Conservation (phyloP, 2,113 vertebrate genomes). For the Pristiophorus japonicus region DNA sequence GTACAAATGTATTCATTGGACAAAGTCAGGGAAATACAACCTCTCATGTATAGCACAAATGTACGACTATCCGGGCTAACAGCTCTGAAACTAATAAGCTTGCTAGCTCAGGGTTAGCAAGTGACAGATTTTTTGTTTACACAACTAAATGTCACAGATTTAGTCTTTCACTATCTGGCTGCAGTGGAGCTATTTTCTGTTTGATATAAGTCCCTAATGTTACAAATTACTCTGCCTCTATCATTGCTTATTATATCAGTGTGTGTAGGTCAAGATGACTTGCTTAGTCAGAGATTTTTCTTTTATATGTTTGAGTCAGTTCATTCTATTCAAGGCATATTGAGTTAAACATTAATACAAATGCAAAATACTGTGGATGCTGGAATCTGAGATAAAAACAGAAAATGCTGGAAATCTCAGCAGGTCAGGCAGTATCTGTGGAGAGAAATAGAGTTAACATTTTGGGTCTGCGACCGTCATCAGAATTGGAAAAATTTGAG, state of each 20-base stretch:
- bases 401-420: no score
- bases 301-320: background rate
- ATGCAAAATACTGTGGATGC: no score
- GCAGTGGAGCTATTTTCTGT: no score
- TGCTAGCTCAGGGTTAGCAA: background rate
- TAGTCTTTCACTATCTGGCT: no score
- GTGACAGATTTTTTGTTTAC: background rate
- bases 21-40: background rate
- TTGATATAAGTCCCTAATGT: background rate
- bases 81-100: background rate
- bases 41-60: background rate
- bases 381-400: no score
- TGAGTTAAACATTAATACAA: background rate
- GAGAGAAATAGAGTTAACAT: no score
- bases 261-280: background rate
- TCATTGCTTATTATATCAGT: background rate
- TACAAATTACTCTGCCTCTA: background rate
- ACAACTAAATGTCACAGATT: background rate
- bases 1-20: background rate
- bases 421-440: no score
- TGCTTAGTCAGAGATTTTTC: background rate
- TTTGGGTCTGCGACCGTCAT: no score
- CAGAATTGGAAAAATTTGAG: no score
- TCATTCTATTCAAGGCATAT: background rate
- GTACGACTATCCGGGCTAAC: background rate